Base-by-base conservation (phyloP, 2,113 vertebrate genomes). In the Diglossa brunneiventris region DNA sequence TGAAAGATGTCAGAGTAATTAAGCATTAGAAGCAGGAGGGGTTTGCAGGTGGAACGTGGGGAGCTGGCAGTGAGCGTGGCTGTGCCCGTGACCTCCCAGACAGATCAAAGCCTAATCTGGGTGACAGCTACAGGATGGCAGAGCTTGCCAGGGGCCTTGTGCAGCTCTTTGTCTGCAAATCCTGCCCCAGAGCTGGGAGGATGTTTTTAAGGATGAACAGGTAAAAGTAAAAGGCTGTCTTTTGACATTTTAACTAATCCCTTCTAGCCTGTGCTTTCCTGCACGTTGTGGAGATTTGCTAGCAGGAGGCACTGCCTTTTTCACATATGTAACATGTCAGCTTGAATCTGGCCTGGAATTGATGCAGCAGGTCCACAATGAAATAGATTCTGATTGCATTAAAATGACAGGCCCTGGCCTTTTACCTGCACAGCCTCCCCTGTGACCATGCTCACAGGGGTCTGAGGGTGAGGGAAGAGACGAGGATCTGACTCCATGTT, bases 181-280 rank as follows among this genome's bases (percentile, higher is more conserved):
- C 97, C 97, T 98, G 98, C 98, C 98, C 98, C 95, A 96, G 97
- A 98, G 98, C 98, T 98, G 98, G 95, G 98, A 97, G 97, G 98
- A 98, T 98, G 97, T 99, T 99, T 99, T 98, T 98, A 98, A 98
- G 98, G 98, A 99, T 99, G 98, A 99, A 97, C 99, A 99, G 99
- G 99, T 99, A 99, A 96, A 97, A 98, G 97, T 97, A 96, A 98
- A 98, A 97, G 98, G 97, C 98, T 98, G 98, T 99, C 98, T 98
- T 98, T 89, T 99, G 99, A 99, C 99, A 99, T 99, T 99, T 99
- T 98, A 98, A 98, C 97, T 98, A 98, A 99, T 99, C 98, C 98
- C 98, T 98, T 98, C 98, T 97, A 98, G 98, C 98, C 98, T 97
- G 98, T 98, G 98, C 96, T 98, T 98, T 99, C 94, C 98, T 99